These are phyloP conservation scores for Pantala flavescens DNA, from an alignment of 1,140 invertebrate genomes.

Conservation along the genomic window DNA sequence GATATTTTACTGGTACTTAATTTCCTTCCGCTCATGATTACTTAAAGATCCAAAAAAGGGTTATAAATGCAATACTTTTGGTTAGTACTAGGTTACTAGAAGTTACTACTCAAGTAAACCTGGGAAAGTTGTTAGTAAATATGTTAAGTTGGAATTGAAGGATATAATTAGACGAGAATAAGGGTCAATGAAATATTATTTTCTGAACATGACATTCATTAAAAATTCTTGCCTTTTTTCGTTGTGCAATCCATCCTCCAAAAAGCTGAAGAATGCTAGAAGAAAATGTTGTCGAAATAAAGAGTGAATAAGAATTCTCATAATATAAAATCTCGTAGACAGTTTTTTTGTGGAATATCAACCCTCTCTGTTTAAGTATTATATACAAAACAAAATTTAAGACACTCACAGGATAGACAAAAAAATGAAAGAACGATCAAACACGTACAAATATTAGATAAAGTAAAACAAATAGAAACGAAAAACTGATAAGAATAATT, in stretches of 20 bases:
- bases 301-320: too few relatives aligned
- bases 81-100: background rate
- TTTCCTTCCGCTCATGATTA: constrained; percentile 1
- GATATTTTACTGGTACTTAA: background rate
- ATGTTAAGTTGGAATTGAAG: background rate
- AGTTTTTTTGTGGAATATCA: too few relatives aligned
- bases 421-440: too few relatives aligned
- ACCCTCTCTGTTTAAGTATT: too few relatives aligned
- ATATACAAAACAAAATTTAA: too few relatives aligned
- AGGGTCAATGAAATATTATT: too few relatives aligned
- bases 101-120: background rate
- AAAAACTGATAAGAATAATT: too few relatives aligned
- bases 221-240: background rate
- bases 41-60: background rate
- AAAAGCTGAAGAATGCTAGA: background rate
- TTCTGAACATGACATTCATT: background rate
- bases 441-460: too few relatives aligned
- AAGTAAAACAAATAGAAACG: too few relatives aligned
- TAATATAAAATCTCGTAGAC: too few relatives aligned
- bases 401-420: too few relatives aligned
- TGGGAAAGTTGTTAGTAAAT: background rate
- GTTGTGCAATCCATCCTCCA: background rate
- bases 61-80: background rate
- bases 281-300: too few relatives aligned
- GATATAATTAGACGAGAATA: background rate